phyloP scores from a whole-genome alignment of 2,797 vertebrate genomes.

The Pterois miles region DNA sequence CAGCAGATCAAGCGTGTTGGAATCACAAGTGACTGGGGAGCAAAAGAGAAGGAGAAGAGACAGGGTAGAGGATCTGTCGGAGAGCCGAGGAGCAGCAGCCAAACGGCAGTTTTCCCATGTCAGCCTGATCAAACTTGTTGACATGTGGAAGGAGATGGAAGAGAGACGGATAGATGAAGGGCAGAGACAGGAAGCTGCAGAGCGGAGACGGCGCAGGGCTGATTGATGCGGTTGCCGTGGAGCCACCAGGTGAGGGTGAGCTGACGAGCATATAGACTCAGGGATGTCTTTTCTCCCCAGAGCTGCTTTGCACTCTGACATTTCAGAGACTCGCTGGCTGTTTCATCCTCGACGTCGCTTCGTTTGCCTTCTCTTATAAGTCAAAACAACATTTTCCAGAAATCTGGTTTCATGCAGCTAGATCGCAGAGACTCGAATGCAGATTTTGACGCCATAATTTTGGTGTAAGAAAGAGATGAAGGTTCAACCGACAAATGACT shows the following conservation, averaged over 20 bases:
- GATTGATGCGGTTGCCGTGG: constrained; percentile 51
- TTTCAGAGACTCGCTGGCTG: not conserved
- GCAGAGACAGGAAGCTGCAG: constrained; percentile 23
- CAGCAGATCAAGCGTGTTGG: constrained; percentile 53
- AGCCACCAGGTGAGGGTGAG: constrained; percentile 55
- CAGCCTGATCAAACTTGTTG: constrained; percentile 70
- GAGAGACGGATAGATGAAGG: constrained; percentile 26
- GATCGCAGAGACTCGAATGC: not conserved
- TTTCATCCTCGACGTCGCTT: not conserved
- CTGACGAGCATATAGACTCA: constrained; percentile 37
- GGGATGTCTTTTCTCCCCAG: constrained; percentile 1
- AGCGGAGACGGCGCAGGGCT: constrained; percentile 34
- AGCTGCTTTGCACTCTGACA: constrained; percentile 7
- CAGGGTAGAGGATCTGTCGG: constrained; percentile 48
- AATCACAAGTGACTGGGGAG: constrained; percentile 52
- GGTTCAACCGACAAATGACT: not conserved
- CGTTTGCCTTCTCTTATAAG: constrained; percentile 17
- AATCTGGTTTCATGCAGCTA: not conserved
- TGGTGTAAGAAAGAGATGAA: not conserved
- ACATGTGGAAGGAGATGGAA: constrained; percentile 45
- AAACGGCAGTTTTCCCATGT: constrained; percentile 51
- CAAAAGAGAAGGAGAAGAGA: constrained; percentile 27
- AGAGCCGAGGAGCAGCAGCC: constrained; percentile 33
- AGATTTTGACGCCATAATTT: not conserved
- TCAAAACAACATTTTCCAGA: constrained; percentile 21